Base-by-base conservation (phyloP, 2,113 vertebrate species). In the Hypocryptadius cinnamomeus region DNA sequence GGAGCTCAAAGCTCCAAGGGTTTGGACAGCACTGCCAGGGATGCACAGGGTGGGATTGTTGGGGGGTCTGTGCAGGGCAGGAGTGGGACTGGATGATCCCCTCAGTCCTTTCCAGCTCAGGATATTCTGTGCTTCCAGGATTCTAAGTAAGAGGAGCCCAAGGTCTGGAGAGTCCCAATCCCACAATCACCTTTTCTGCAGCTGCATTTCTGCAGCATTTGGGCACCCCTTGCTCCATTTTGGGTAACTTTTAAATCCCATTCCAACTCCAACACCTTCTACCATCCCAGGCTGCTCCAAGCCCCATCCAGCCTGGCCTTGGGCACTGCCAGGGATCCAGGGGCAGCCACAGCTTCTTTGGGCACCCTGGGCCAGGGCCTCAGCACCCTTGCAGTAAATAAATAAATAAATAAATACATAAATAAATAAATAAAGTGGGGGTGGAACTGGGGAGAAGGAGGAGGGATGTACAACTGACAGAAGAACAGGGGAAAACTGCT, bases 231-330 rank as follows among this genome's bases (percentile, higher is more conserved):
- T 24, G 17, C n/a, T 37, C n/a, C 22, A 35, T 35, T 35, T 59
- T 24, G 15, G n/a, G 22, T 59, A 35, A 59, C 23, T 59, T 59
- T 59, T 35, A 15, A 35, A 53, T 30, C 30, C 20, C 1, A 4
- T 66, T 51, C 44, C 44, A 60, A 28, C 23, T 24, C 45, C 8
- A 22, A 35, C 28, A 63, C 16, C 5, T 70, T 1, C 65, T n/a
- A 21, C n/a, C 8, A 0, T 1, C 56, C 40, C 40, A 48, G 47
- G 63, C 0, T 22, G n/a, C 21, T 48, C 54, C 40, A 25, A 53
- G 20, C 20, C 8, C 39, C 0, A 0, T 17, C 53, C 69, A 68
- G 0, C 78, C 53, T 23, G 63, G 24, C 25, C 25, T 54, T 48
- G 71, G 56, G 1, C 71, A 48, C 18, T 48, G 0, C 8, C 71